Evolutionary conservation across 2,888 invertebrate species (phyloP).

Genomic region (Ectobius pallidus): DNA sequence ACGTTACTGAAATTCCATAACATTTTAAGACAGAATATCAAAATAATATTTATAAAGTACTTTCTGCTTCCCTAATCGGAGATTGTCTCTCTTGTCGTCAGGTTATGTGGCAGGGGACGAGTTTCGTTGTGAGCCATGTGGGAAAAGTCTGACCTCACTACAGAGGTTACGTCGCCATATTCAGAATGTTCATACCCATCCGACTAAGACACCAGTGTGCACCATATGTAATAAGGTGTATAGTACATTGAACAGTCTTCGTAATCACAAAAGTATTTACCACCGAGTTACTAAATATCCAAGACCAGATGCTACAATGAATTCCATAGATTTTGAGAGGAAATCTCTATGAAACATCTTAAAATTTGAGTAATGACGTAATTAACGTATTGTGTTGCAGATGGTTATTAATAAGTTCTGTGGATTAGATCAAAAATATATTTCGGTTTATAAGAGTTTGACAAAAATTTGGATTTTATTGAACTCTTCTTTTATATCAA

Average conservation of each 20-base stretch:
- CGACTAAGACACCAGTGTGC: slow-evolving; percentile 42
- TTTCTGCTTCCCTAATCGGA: slow-evolving; percentile 35
- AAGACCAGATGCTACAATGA: not conserved
- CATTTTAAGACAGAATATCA: no score
- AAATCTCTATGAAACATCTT: not conserved
- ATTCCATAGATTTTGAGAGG: not conserved
- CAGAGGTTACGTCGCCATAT: slow-evolving; percentile 44
- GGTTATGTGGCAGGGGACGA: slow-evolving; percentile 70
- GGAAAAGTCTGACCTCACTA: slow-evolving; percentile 78
- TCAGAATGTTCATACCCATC: slow-evolving; percentile 44
- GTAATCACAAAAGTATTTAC: slow-evolving; percentile 47
- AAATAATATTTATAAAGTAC: slow-evolving; percentile 48
- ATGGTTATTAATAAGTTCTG: no score
- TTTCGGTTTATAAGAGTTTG: no score
- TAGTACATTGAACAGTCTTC: slow-evolving; percentile 47
- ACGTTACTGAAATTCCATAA: no score
- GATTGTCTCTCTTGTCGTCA: slow-evolving; percentile 60
- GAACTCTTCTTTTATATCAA: no score
- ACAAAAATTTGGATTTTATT: no score
- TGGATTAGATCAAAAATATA: no score
- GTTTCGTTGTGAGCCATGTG: slow-evolving; percentile 88
- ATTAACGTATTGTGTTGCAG: no score
- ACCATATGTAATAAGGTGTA: slow-evolving; percentile 46
- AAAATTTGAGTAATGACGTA: no score
- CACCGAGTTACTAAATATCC: slow-evolving; percentile 36